phyloP scores from a whole-genome alignment of 1,140 invertebrate species.

The Vollenhovia emeryi region DNA sequence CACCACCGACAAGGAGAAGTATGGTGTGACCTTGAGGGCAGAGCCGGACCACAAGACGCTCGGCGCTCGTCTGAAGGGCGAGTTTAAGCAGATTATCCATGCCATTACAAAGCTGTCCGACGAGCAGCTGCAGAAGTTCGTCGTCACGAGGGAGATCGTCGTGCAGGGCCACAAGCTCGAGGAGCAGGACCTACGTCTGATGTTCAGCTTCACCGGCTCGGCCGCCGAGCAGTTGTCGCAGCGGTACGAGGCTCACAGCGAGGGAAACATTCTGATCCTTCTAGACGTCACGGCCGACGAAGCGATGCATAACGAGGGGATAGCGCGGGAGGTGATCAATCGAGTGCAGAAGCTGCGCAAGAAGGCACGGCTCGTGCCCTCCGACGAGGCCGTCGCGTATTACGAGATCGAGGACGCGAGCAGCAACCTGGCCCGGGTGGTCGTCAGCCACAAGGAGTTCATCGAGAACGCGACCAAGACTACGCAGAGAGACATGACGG shows the following conservation, averaged over 20 bases:
- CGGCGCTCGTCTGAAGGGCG: constrained; percentile 94
- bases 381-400: constrained; percentile 95
- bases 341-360: constrained; percentile 99
- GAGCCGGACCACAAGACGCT: constrained; percentile 97
- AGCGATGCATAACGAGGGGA: constrained; percentile 96
- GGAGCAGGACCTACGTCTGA: constrained; percentile 93
- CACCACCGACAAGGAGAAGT: constrained; percentile 96
- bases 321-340: constrained; percentile 97
- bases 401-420: constrained; percentile 89
- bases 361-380: constrained; percentile 96
- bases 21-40: constrained; percentile 96
- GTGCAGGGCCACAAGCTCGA: constrained; percentile 92
- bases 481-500: constrained; percentile 84
- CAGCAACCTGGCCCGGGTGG: constrained; percentile 89
- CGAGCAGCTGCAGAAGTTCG: constrained; percentile 91
- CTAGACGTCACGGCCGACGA: constrained; percentile 94
- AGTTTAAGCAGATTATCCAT: constrained; percentile 94
- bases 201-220: constrained; percentile 90
- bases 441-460: constrained; percentile 90
- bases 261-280: constrained; percentile 94
- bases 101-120: constrained; percentile 94
- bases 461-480: constrained; percentile 95
- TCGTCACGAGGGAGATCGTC: constrained; percentile 90
- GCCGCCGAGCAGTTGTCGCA: constrained; percentile 87
- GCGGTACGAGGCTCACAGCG: constrained; percentile 95